phyloP scores from a whole-genome alignment of 2,888 invertebrate species.

The Epirrhoe tristata region DNA sequence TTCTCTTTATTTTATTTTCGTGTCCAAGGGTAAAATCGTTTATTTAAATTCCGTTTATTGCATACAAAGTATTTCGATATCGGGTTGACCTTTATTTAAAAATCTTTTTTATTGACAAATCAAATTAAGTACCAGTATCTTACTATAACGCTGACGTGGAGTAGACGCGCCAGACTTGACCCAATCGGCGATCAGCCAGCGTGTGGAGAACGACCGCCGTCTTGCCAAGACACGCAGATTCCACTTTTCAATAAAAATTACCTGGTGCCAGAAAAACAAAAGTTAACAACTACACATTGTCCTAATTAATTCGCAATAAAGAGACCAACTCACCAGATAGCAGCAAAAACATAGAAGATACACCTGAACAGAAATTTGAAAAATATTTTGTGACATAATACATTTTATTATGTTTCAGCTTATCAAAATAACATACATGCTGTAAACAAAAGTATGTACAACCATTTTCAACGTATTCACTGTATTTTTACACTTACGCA shows the following conservation, averaged over 20 bases:
- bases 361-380: constrained; percentile 64
- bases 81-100: constrained; percentile 62
- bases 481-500: constrained; percentile 75
- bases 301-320: constrained; percentile 58
- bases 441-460: constrained; percentile 80
- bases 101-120: constrained; percentile 76
- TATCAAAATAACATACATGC: constrained; percentile 75
- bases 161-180: constrained; percentile 45
- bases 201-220: neutral
- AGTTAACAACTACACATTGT: constrained; percentile 50
- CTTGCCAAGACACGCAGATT: constrained; percentile 8
- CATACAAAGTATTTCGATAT: constrained; percentile 56
- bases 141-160: constrained; percentile 75
- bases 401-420: constrained; percentile 74
- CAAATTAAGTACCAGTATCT: constrained; percentile 81
- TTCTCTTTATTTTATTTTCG: constrained; percentile 45
- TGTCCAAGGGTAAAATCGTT: constrained; percentile 29
- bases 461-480: constrained; percentile 70
- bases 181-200: constrained; percentile 24
- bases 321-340: constrained; percentile 72
- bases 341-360: constrained; percentile 49
- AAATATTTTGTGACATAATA: constrained; percentile 68
- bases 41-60: constrained; percentile 44
- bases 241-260: constrained; percentile 52
- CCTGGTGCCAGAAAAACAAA: constrained; percentile 64